Base-by-base conservation (phyloP, 2,797 vertebrate species). In the Xiphophorus birchmanni region DNA sequence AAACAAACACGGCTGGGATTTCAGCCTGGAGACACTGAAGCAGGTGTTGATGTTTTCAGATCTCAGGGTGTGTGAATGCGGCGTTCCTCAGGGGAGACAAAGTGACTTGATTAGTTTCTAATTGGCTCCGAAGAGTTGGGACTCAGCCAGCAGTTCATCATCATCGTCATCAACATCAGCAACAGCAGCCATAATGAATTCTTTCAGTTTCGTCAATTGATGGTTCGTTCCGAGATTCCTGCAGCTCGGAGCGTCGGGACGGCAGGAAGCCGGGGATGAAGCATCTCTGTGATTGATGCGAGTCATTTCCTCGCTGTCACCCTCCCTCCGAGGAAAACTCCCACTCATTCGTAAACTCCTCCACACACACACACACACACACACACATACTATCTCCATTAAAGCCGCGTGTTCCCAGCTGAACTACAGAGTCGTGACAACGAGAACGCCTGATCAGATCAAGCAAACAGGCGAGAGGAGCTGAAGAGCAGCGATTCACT, bases 271-370 rank as follows among this genome's bases (percentile, higher is more conserved):
- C 76, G 11, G 44, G 69, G 54, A 79, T 67, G 77, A 32, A 3
- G 74, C 73, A 6, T 71, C 56, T 35, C 71, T 80, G 21, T 87
- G 88, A 91, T 77, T 29, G 86, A 89, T 89, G 77, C 47, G 13
- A 87, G 77, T 87, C 82, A 86, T 88, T 88, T 87, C 83, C 82
- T 87, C 12, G 2, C 83, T 80, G 79, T 48, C 72, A 74, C 84
- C 73, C 81, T 54, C 73, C 76, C 60, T 50, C 78, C 1, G 21
- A 78, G 74, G 72, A 50, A 75, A 88, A 89, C 82, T 72, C 80
- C 76, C 85, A 85, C 86, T 67, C 81, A 45, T 79, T 74, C 72
- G n/a, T 65, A 84, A 77, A 75, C 67, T 32, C 65, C 67, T 8
- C 52, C 42, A 80, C 74, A 78, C 65, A 78, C 80, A 73, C 74